Evolutionary conservation across 92 coral and sea anemone genomes (phyloP).

Genomic region (Epizoanthus fatuus): DNA sequence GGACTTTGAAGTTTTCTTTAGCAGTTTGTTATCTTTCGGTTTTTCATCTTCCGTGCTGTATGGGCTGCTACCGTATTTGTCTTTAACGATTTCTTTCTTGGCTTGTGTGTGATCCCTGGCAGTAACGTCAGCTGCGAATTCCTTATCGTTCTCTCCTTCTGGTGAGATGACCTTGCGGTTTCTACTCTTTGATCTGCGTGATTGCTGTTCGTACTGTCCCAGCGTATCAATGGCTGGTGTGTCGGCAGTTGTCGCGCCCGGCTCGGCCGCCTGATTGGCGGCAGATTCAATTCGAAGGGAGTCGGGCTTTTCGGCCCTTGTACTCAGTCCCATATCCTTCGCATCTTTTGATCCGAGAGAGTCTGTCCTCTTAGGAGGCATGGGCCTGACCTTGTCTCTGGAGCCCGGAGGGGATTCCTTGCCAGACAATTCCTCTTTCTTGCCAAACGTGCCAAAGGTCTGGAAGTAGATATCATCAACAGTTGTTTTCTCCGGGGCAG

Average conservation of each 20-base stretch:
- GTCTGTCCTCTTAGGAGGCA: constrained; percentile 39
- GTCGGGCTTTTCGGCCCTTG: constrained; percentile 23
- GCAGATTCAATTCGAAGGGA: constrained; percentile 10
- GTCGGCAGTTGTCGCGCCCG: constrained; percentile 48
- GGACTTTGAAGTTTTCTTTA: constrained; percentile 75
- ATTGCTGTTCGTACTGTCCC: constrained; percentile 90
- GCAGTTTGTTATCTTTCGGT: constrained; percentile 51
- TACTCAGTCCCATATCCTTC: constrained; percentile 34
- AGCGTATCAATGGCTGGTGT: constrained; percentile 84
- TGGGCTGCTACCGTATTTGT: constrained; percentile 74
- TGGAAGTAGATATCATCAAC: constrained; percentile 63
- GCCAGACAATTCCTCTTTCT: constrained; percentile 37
- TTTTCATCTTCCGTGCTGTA: constrained; percentile 71
- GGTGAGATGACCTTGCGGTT: constrained; percentile 88
- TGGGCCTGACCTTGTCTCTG: constrained; percentile 29
- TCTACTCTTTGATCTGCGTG: constrained; percentile 87
- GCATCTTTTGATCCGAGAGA: constrained; percentile 47
- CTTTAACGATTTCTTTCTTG: constrained; percentile 74
- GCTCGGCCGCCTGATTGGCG: constrained; percentile 23
- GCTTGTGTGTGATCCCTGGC: constrained; percentile 31
- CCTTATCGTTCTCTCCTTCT: constrained; percentile 81
- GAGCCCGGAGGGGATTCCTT: constrained; percentile 32
- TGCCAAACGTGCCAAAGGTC: constrained; percentile 79
- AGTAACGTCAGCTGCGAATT: constrained; percentile 51
- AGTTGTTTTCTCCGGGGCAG: constrained; percentile 12